These are phyloP conservation scores for Pseudochirops cupreus DNA, from an alignment of 2,797 vertebrate species.

Conservation along the genomic window DNA sequence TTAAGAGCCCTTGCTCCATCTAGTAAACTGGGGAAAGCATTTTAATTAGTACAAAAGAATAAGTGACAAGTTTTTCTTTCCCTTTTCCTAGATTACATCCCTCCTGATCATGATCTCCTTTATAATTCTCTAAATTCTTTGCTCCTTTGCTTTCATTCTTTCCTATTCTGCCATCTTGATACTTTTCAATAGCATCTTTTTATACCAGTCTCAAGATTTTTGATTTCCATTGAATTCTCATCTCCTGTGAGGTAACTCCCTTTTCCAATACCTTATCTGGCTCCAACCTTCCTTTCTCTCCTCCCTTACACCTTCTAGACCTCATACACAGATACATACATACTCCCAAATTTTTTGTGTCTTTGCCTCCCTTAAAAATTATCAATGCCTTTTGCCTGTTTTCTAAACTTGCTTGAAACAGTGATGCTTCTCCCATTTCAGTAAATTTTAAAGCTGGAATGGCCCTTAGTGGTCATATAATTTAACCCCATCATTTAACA, in stretches of 20 bases:
- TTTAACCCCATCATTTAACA: not conserved
- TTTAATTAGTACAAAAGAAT: not conserved
- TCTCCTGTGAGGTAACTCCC: not conserved
- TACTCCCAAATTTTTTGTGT: not conserved
- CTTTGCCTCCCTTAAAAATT: too few relatives aligned
- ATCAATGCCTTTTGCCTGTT: not conserved
- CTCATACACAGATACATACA: not conserved
- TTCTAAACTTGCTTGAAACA: not conserved
- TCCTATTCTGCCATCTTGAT: not conserved
- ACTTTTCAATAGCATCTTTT: not conserved
- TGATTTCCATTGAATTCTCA: not conserved
- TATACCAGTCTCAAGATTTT: not conserved
- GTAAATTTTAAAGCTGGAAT: not conserved
- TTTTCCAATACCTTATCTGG: not conserved
- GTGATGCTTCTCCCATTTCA: not conserved
- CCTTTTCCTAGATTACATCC: not conserved
- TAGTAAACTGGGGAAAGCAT: not conserved
- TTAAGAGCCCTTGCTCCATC: not conserved
- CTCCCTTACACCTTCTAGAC: not conserved
- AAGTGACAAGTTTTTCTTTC: not conserved
- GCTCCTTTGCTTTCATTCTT: not conserved
- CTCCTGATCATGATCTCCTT: not conserved
- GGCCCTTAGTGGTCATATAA: not conserved
- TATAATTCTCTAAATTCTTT: not conserved
- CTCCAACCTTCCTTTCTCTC: not conserved